Evolutionary conservation across 2,888 invertebrate species (phyloP).

Genomic region (Aethes cnicana): DNA sequence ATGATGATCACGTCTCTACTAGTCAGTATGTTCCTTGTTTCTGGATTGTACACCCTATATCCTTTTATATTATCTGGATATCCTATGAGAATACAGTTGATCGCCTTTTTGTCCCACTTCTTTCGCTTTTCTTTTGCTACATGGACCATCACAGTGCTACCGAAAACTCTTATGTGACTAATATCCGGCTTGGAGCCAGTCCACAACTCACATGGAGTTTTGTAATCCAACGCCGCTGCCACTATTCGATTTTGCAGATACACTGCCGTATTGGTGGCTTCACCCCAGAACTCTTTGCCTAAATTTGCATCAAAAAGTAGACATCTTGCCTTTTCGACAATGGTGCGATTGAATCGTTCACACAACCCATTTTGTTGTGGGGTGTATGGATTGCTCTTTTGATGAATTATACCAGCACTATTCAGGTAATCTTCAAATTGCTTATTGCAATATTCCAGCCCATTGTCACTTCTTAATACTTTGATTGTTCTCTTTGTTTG

Average conservation of each 20-base stretch:
- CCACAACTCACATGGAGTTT: slow-evolving; percentile 29
- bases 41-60: slow-evolving; percentile 24
- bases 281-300: slow-evolving; percentile 3
- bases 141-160: slow-evolving; percentile 24
- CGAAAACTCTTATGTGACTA: slow-evolving; percentile 29
- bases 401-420: slow-evolving; percentile 33
- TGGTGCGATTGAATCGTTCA: no score
- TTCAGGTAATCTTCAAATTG: slow-evolving; percentile 34
- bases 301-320: no score
- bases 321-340: not conserved
- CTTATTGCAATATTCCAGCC: slow-evolving; percentile 34
- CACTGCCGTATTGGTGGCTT: slow-evolving; percentile 13
- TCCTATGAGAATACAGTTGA: slow-evolving; percentile 26
- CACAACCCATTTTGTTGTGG: not conserved
- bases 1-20: slow-evolving; percentile 31
- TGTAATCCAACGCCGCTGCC: slow-evolving; percentile 4
- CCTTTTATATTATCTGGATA: slow-evolving; percentile 32
- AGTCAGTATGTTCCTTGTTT: slow-evolving; percentile 16
- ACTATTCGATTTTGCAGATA: slow-evolving; percentile 17
- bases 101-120: slow-evolving; percentile 15
- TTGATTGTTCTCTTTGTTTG: slow-evolving; percentile 32
- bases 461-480: slow-evolving; percentile 28
- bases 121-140: slow-evolving; percentile 24
- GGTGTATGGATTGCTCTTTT: slow-evolving; percentile 14
- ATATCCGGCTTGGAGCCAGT: slow-evolving; percentile 22